Base-by-base conservation (phyloP, 2,888 invertebrate species). In the Boloria selene region DNA sequence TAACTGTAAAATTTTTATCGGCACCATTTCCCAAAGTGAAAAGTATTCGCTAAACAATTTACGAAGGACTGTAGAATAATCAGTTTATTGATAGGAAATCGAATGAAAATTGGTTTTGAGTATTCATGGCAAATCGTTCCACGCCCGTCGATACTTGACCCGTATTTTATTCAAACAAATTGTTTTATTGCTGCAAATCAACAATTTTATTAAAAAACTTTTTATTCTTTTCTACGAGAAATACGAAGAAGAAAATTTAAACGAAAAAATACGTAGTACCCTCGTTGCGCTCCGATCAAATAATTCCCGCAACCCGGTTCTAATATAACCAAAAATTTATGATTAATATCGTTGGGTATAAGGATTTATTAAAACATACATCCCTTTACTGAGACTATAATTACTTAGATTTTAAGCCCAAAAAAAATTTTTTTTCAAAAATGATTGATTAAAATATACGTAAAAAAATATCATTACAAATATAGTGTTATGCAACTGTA, bases 161-260 rank as follows among this genome's bases (percentile, higher is more conserved):
- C 64, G 64, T 60, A 70, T 70, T 72, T 69, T 54, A 68, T 70
- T 67, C 64, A 66, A 65, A 65, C 58, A 69, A 38, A 38, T 38
- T 38, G 45, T 68, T 68, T 60, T 67, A 67, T 70, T 65, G 54
- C 58, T 58, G 22, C 52, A 22, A 63, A 61, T 68, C 64, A 66
- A 64, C 50, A 61, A 68, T 51, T 56, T 55, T 31, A 54, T 67
- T 67, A 45, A 50, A 16, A 54, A n/a, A 54, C 50, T 58, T 31
- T 53, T 52, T 50, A 22, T 59, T 64, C 52, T 64, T 58, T 38
- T 16, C 6, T 51, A 10, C 4, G 16, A 38, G 61, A 31, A 47
- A 42, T 45, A 7, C 44, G 16, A 22, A 26, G n/a, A 18, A 47
- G 50, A 44, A 55, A 60, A 54, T 52, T 53, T 17, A 4, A 38